phyloP scores from a whole-genome alignment of 2,888 invertebrate genomes.

The Oscheius sp. region DNA sequence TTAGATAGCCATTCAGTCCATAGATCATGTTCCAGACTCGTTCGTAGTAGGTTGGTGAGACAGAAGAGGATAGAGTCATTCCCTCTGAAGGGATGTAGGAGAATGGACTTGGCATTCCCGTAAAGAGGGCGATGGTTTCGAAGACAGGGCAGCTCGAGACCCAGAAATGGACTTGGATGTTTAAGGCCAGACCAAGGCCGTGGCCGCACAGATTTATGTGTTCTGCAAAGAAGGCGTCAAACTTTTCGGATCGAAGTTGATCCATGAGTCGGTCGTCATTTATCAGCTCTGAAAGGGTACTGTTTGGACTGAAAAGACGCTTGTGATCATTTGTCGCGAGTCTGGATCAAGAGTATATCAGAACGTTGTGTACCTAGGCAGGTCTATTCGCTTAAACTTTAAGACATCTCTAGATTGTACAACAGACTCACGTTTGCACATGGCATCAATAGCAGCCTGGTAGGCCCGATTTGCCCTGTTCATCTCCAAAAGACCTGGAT shows the following conservation, averaged over 20 bases:
- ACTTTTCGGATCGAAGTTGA: conserved; percentile 51
- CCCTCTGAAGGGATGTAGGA: conserved; percentile 12
- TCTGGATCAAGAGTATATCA: not conserved
- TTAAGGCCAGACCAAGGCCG: conserved; percentile 50
- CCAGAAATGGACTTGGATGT: conserved; percentile 55
- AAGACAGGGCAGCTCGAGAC: conserved; percentile 44
- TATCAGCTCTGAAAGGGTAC: conserved; percentile 44
- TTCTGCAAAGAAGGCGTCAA: conserved; percentile 60
- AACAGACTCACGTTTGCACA: not conserved
- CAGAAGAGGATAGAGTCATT: not conserved
- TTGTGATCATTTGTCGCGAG: no score
- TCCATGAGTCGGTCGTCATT: conserved; percentile 45
- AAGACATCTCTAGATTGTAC: not conserved
- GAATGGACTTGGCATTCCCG: conserved; percentile 38
- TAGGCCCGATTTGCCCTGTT: not conserved
- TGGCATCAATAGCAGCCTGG: not conserved
- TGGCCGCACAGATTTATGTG: conserved; percentile 56
- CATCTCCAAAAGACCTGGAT: not conserved
- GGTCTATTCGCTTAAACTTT: not conserved
- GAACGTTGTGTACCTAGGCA: not conserved
- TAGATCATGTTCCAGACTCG: conserved; percentile 28
- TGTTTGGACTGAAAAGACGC: not conserved
- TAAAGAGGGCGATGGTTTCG: conserved; percentile 31
- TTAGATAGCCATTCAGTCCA: not conserved
- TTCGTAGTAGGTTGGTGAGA: conserved; percentile 14